A percentile compares a stretch with the other conserved stretches of the same genome.
Conservation (phyloP, 2,888 invertebrate genomes). For the Zhengitettix transpicula region DNA sequence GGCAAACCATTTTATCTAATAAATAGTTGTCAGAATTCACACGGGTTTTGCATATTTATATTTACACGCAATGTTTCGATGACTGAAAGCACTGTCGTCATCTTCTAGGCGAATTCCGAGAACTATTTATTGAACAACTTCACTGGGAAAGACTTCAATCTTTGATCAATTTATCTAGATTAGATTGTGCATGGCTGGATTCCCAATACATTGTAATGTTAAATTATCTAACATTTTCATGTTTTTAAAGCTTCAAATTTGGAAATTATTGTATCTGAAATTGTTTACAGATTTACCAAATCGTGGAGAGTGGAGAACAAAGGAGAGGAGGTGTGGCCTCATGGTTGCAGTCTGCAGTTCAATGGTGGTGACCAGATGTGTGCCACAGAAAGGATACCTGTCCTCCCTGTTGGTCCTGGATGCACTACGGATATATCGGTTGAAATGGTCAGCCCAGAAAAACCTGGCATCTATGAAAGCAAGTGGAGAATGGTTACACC, state of each 20-base stretch:
- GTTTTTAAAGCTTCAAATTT: constrained; percentile 1
- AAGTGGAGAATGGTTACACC: constrained; percentile 82
- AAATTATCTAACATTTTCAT: neutral
- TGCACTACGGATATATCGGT: constrained; percentile 60
- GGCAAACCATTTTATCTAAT: no score
- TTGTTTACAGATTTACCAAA: constrained; percentile 51
- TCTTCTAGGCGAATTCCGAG: no score
- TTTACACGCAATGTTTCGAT: no score
- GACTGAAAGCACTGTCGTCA: no score
- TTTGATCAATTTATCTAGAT: no score
- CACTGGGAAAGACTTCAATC: no score
- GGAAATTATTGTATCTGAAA: neutral
- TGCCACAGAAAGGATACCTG: constrained; percentile 34
- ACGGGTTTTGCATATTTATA: no score
- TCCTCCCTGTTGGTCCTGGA: constrained; percentile 58
- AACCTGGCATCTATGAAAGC: constrained; percentile 60
- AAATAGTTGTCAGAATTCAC: no score
- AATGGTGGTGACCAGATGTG: constrained; percentile 51
- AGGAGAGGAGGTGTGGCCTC: constrained; percentile 78
- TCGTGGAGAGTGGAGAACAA: constrained; percentile 79
- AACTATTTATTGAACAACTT: no score
- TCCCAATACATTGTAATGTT: no score
- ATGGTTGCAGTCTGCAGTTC: constrained; percentile 59
- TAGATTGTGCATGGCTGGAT: no score
- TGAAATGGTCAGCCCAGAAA: constrained; percentile 61